Conservation (phyloP, 1,140 invertebrate genomes). For the Ceratina calcarata region DNA sequence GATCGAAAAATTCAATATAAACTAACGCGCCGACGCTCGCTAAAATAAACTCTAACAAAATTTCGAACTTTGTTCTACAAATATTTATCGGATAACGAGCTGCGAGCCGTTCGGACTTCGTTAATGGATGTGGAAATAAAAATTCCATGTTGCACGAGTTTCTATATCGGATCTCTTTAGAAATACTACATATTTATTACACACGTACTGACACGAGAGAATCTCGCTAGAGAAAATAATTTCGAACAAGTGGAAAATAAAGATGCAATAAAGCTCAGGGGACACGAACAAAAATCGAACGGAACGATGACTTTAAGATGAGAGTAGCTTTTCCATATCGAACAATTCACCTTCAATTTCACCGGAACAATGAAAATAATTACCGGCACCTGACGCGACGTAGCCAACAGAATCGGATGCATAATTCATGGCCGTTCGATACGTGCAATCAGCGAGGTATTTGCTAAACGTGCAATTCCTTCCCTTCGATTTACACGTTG, state of each 20-base stretch:
- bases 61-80: background rate
- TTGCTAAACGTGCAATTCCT: conserved; percentile 30
- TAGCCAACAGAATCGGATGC: conserved; percentile 2
- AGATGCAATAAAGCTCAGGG: no score
- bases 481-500: conserved; percentile 30
- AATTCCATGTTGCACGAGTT: no score
- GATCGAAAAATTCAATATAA: conserved; percentile 2
- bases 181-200: no score
- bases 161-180: no score
- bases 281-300: no score
- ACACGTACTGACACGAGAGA: no score
- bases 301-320: no score
- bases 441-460: conserved; percentile 29
- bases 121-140: no score
- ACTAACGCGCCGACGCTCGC: background rate
- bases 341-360: background rate
- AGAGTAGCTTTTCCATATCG: background rate
- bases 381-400: background rate
- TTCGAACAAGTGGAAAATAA: no score
- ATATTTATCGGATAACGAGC: background rate
- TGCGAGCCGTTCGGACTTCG: background rate
- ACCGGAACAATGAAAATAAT: conserved; percentile 26
- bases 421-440: conserved; percentile 32
- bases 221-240: no score
- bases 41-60: background rate